Evolutionary conservation across 2,113 vertebrate genomes (phyloP).

Genomic region (Tenebrosternarchus preto): DNA sequence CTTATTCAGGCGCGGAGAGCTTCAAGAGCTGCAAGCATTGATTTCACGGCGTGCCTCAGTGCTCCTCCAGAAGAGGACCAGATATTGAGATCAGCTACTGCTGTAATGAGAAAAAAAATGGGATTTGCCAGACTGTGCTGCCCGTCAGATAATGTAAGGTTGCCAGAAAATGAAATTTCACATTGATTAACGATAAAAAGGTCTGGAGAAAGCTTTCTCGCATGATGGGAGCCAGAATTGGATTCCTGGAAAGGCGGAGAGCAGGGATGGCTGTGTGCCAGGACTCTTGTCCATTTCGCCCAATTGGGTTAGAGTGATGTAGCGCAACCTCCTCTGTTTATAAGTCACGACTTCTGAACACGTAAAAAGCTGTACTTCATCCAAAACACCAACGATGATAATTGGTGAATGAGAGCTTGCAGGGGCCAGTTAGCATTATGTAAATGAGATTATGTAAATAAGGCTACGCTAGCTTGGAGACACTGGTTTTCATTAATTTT

Average conservation of each 20-base stretch:
- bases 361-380: background rate
- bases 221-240: background rate
- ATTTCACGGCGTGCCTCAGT: background rate
- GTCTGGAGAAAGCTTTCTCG: slow-evolving; percentile 23
- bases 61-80: background rate
- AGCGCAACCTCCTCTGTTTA: background rate
- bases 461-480: background rate
- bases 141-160: background rate
- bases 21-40: background rate
- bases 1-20: background rate
- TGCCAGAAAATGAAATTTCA: slow-evolving; percentile 16
- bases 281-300: background rate
- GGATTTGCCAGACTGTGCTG: background rate
- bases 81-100: background rate
- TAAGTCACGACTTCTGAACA: background rate
- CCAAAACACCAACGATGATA: background rate
- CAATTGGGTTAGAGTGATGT: background rate
- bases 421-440: background rate
- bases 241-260: slow-evolving; percentile 32
- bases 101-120: background rate
- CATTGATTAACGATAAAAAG: slow-evolving; percentile 43
- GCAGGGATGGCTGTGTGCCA: slow-evolving; percentile 11
- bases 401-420: background rate
- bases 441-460: background rate
- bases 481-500: background rate